Evolutionary conservation across 2,797 vertebrate genomes (phyloP), one percentile per base, ranked within the genome.

Genomic region (Esox lucius): DNA sequence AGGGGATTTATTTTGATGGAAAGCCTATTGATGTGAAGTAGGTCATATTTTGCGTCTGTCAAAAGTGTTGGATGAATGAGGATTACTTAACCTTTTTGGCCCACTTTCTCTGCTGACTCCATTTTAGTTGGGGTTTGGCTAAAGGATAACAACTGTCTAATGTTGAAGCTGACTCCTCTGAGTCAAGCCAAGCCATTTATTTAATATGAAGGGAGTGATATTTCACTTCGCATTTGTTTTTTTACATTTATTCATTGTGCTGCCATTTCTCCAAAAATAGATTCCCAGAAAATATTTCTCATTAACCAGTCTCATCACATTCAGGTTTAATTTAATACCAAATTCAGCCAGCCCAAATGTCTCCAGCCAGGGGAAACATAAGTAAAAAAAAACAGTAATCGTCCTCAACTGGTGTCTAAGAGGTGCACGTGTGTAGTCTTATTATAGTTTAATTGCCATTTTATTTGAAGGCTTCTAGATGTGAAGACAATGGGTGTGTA

Each of bases 261-360:
- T 59, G 73, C 73, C 83, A 71, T 76, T 75, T 76, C 48, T 81
- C 83, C 82, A 86, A 86, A 90, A 86, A 87, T 80, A 87, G 84
- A 85, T 64, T 24, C 80, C 72, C 66, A 85, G 79, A 87, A 86
- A 82, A 83, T 81, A 84, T 89, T 87, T 85, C 81, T 87, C 87
- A 88, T 76, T 85, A 84, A 75, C 71, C 65, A 72, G 75, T 77
- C 53, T 72, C 65, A 77, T 46, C 56, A 73, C 7, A 78, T 46
- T 19, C 42, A 1, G 76, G 64, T 74, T 78, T 72, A 61, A 73
- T 80, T 84, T n/a, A 51, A 51, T 72, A 71, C 59, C 17, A 68
- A 75, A 78, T 75, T 71, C 59, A 28, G 53, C 8, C 19, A 56
- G 8, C 22, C 77, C 26, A 35, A 19, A 73, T 81, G 46, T 75